Percentiles rank a stretch among this genome's conserved stretches.
These are phyloP conservation scores for Numenius phaeopus DNA, from an alignment of 2,797 vertebrate genomes.

Conservation along the genomic window DNA sequence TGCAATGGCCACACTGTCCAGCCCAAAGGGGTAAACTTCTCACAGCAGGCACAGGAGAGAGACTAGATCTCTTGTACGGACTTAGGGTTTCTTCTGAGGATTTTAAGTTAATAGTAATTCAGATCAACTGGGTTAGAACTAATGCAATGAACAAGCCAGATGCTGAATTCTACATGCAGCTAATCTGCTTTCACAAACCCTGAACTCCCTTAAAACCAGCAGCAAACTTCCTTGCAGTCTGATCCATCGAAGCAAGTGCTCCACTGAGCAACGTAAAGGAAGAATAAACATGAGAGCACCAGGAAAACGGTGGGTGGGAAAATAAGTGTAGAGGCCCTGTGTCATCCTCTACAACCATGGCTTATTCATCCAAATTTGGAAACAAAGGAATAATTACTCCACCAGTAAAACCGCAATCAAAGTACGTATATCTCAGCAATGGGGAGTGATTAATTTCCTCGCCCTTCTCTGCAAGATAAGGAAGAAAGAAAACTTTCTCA, in stretches of 20 bases:
- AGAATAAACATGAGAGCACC: background rate
- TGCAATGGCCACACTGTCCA: background rate
- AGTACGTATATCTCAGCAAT: background rate
- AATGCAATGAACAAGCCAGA: background rate
- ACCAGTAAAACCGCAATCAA: background rate
- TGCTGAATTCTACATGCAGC: background rate
- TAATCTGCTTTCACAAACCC: background rate
- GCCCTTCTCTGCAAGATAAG: background rate
- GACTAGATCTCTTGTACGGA: background rate
- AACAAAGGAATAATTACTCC: background rate
- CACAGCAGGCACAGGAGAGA: background rate
- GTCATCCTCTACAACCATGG: background rate
- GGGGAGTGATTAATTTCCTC: background rate
- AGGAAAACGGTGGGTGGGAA: background rate
- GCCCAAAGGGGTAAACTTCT: background rate
- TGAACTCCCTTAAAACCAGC: background rate
- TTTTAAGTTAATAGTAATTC: background rate
- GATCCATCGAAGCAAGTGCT: background rate
- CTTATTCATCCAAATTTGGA: background rate
- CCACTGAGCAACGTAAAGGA: background rate
- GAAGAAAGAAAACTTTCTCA: conserved; percentile 15
- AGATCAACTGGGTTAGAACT: background rate
- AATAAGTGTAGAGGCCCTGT: background rate
- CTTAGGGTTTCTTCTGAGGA: background rate
- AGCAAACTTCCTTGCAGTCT: background rate